Evolutionary conservation across 2,113 vertebrate species (phyloP), one percentile per base, ranked within the genome.

Genomic region (Felis catus): DNA sequence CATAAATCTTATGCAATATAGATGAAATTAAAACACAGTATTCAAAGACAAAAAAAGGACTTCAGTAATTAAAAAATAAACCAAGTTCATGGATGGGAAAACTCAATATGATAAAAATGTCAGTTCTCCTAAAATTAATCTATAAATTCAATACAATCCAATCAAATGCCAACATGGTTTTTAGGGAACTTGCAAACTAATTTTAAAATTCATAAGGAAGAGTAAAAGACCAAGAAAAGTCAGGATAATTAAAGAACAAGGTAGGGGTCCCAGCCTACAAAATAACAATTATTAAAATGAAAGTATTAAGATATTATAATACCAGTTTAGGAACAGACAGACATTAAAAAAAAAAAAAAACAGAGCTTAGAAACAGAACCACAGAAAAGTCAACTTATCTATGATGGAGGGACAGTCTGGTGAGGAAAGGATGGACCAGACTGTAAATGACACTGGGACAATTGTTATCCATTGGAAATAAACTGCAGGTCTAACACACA

Each of bases 111-210:
- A 36, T 91, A 95, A 97, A 95, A 97, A 86, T 82, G 73, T 96
- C 91, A 96, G n/a, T 93, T 95, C 53, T 95, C 48, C 74, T 29
- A 93, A 96, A 97, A 95, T 97, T 97, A 94, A 97, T 93, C 86
- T 86, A 89, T 89, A 95, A 97, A 94, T 94, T 92, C 14, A 94
- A 74, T 74, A 11, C 41, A 95, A 96, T 92, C 31, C 61, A 91
- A 97, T 94, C 48, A 89, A 97, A 97, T 91, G 70, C n/a, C 91
- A 98, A 96, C 53, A 86, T 45, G 0, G 15, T 61, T 87, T 81
- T 79, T 94, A 79, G n/a, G 45, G 53, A 93, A 98, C 53, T 36
- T 73, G 78, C 71, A 96, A 95, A 68, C 36, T 71, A 73, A 96
- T 96, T 95, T 97, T 78, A 82, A 96, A 95, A 89, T 88, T 92